Evolutionary conservation across 2,888 invertebrate species (phyloP).

Genomic region (Lacanobia oleracea): DNA sequence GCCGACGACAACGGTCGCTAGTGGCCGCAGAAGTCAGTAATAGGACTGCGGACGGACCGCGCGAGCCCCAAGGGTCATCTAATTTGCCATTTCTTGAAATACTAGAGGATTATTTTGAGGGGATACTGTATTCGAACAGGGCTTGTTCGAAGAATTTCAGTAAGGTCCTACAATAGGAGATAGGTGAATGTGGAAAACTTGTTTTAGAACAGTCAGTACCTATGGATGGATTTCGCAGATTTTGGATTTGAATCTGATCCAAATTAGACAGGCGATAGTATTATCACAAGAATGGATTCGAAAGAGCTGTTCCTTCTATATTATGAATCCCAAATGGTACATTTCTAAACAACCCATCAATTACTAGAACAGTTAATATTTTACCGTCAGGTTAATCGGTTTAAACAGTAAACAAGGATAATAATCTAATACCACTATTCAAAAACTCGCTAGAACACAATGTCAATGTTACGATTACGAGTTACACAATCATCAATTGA

Average conservation of each 20-base stretch:
- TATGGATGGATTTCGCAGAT: background rate
- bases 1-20: conserved; percentile 72
- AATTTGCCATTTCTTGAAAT: conserved; percentile 24
- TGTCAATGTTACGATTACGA: conserved; percentile 64
- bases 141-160: conserved; percentile 11
- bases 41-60: conserved; percentile 30
- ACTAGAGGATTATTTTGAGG: conserved; percentile 13
- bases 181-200: conserved; percentile 15
- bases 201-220: too few relatives aligned
- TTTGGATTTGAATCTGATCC: background rate
- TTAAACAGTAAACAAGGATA: conserved; percentile 27
- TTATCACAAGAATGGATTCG: background rate
- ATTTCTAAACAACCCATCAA: conserved; percentile 2
- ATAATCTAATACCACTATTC: conserved; percentile 24
- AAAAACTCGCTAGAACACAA: conserved; percentile 48
- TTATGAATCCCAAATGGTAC: background rate
- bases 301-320: background rate
- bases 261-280: background rate
- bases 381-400: background rate
- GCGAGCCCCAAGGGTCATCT: conserved; percentile 22
- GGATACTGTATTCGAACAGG: conserved; percentile 2
- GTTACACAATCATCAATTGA: conserved; percentile 56
- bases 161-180: background rate
- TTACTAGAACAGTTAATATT: conserved; percentile 2
- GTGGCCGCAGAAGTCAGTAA: conserved; percentile 56